Base-by-base conservation (phyloP, 92 coral and sea anemone species). In the Isaurus tuberculatus region DNA sequence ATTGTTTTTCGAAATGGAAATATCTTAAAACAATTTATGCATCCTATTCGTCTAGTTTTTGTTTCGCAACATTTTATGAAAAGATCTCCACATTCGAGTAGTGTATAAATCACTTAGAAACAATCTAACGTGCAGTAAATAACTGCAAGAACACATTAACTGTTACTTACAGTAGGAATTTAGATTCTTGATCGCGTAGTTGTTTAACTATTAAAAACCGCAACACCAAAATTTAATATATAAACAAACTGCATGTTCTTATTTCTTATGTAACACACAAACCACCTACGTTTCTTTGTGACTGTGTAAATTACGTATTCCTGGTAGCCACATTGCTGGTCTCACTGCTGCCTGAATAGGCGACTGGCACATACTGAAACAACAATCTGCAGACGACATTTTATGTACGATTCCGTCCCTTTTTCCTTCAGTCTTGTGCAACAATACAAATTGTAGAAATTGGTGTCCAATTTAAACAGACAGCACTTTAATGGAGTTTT, bases 261-360 rank as follows among this genome's bases (percentile, higher is more conserved):
- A 19, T 19, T 19, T 51, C 3, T 55, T 8, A 55, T 55, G 8
- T 55, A 26, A 1, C 30, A 32, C 60, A 28, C 42, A 33, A 20
- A 27, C 14, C 63, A 91, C 97, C 83, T 79, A 96, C 99, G 93
- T 94, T 87, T 96, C 96, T 4, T 80, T 74, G 25, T 75, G 81
- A 30, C 98, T 94, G 64, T 96, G 99, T 2, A 96, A 83, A 46
- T 89, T 92, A 68, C 89, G 88, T 14, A 96, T 77, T 57, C 94
- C 92, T 26, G 99, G 99, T 27, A 94, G 73, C 99, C 99, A 96
- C 79, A 94, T 87, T 2, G 98, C 99, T 42, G 99, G 99, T 55
- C 98, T 87, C 46, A 96, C 20, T 25, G 81, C 88, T 16, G 93
- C 99, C 83, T 94, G 98, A 16, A 96, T 90, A 11, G 99, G 98